Evolutionary conservation across 2,888 invertebrate genomes (phyloP), one percentile per base, ranked within the genome.

Genomic region (Drosophila emarginata): DNA sequence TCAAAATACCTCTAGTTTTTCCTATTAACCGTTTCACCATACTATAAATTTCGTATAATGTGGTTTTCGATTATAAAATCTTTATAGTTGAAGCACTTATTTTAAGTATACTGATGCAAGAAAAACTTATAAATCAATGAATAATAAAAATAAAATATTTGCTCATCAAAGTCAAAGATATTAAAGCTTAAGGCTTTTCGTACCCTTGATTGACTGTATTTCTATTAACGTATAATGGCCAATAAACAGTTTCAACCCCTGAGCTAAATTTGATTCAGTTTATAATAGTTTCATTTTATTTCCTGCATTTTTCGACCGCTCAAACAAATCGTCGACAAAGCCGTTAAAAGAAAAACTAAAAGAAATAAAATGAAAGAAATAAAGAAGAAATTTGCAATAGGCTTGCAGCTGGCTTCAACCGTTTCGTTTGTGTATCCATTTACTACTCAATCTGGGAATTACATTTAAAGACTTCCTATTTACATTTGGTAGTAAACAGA

Each of bases 211-310:
- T 21, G 21, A 2, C 4, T 18, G 9, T 18, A 15, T 15, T 15
- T 18, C 15, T 15, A n/a, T 6, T 54, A n/a, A n/a, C n/a, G 32
- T 23, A 23, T n/a, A 21, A 23, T 32, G 6, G 11, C 32, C 53
- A 54, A 15, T 54, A 12, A 36, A 14, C 15, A 53, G 15, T 53
- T 51, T 50, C 57, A 63, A 71, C 72, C 72, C 64, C 64, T 39
- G 69, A 85, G 85, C 82, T 58, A 67, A 73, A 58, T 76, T 79
- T 64, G 73, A 75, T 68, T 77, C 82, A 66, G 77, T 76, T 67
- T 81, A 78, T 77, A 87, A 81, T 76, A 87, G 77, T 85, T 83
- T 76, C 50, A 61, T 54, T 75, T 85, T 64, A 72, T 76, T 87
- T 87, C 88, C 82, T 87, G 78, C 76, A 65, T 72, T 72, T 86